These are phyloP conservation scores for Lynx canadensis DNA, from an alignment of 2,113 vertebrate species.

Conservation along the genomic window DNA sequence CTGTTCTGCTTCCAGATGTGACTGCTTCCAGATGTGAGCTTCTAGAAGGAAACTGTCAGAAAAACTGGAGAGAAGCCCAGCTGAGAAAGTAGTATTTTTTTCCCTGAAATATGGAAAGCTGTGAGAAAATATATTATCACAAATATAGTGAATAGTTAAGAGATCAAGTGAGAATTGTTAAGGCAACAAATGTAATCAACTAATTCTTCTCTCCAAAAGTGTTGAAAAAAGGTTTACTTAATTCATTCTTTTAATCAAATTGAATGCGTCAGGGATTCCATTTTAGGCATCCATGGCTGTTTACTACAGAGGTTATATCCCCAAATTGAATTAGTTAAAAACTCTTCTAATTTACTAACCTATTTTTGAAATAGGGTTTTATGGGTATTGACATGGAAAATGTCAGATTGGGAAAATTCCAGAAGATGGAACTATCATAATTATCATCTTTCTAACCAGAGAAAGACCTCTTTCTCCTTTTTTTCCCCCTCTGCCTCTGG, in stretches of 20 bases:
- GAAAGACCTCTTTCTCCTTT: neutral
- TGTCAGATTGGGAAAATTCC: neutral
- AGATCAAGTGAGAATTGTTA: slow-evolving; percentile 1
- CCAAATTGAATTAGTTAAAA: neutral
- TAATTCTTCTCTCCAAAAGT: neutral
- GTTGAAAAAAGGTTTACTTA: neutral
- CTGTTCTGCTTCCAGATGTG: slow-evolving; percentile 54
- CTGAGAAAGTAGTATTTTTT: slow-evolving; percentile 26
- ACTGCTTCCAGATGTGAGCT: neutral
- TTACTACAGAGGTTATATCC: neutral
- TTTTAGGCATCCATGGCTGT: neutral
- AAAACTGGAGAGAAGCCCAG: slow-evolving; percentile 9
- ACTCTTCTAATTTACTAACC: neutral
- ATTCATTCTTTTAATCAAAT: neutral
- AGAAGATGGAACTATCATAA: neutral
- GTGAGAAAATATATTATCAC: slow-evolving; percentile 29
- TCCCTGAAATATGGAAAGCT: neutral
- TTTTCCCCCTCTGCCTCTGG: neutral
- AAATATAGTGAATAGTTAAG: neutral
- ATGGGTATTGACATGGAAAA: neutral
- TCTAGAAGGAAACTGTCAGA: slow-evolving; percentile 23
- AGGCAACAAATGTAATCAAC: neutral
- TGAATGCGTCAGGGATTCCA: neutral
- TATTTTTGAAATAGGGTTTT: neutral
- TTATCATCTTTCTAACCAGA: neutral